These are phyloP conservation scores for Seira musarum DNA, from an alignment of 2,888 invertebrate genomes.

Conservation along the genomic window DNA sequence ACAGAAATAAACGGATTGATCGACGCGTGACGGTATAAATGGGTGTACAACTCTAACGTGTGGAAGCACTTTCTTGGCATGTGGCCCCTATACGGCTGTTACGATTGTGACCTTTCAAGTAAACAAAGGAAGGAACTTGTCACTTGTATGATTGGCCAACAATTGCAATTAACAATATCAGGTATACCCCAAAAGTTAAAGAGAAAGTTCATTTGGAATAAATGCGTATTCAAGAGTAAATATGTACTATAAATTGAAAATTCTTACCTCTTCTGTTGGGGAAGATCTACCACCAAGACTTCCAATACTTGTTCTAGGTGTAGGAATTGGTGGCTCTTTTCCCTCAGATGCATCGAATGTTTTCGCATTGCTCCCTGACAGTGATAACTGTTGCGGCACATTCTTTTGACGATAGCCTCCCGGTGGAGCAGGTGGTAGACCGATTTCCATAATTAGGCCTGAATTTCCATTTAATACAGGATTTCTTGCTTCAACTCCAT, in stretches of 20 bases:
- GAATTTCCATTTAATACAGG: conserved; percentile 63
- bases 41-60: conserved; percentile 21
- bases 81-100: conserved; percentile 66
- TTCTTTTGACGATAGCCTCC: conserved; percentile 55
- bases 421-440: conserved; percentile 60
- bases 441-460: conserved; percentile 32
- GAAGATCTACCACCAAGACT: conserved; percentile 55
- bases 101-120: conserved; percentile 66
- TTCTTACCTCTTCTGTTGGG: conserved; percentile 68
- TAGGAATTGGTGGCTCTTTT: conserved; percentile 66
- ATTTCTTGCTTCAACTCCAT: conserved; percentile 62
- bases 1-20: not conserved
- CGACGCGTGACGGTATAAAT: not conserved
- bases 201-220: not conserved
- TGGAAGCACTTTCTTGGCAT: conserved; percentile 58
- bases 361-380: conserved; percentile 39
- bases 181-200: not conserved
- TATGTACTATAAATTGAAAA: not conserved
- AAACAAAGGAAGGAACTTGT: conserved; percentile 52
- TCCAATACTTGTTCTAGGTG: conserved; percentile 67
- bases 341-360: conserved; percentile 20
- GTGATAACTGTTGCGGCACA: conserved; percentile 53
- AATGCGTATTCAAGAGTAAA: no score
- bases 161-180: not conserved
- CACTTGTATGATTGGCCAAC: conserved; percentile 34